phyloP scores from a whole-genome alignment of 1,140 invertebrate genomes.

The Apis mellifera region Amel_HAv3.1 CM009936.2:600501-601000 shows the following conservation, averaged over 20 bases:
- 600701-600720: slow-evolving; percentile 69
- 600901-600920: slow-evolving; percentile 86
- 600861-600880: slow-evolving; percentile 89
- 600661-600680: slow-evolving; percentile 15
- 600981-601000: slow-evolving; percentile 86
- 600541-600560: slow-evolving; percentile 83
- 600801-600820: slow-evolving; percentile 85
- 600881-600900: slow-evolving; percentile 90
- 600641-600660: not conserved
- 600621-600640: not conserved
- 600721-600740: slow-evolving; percentile 88
- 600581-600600: slow-evolving; percentile 77
- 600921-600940: slow-evolving; percentile 89
- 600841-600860: slow-evolving; percentile 85
- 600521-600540: slow-evolving; percentile 87
- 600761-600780: slow-evolving; percentile 85
- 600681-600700: slow-evolving; percentile 75
- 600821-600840: slow-evolving; percentile 87
- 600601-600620: not conserved
- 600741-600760: slow-evolving; percentile 85
- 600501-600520: slow-evolving; percentile 77
- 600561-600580: slow-evolving; percentile 83
- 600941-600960: slow-evolving; percentile 85
- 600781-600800: slow-evolving; percentile 84
- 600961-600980: slow-evolving; percentile 82